Base-by-base conservation (phyloP, 2,113 vertebrate genomes). In the Saccopteryx leptura region DNA sequence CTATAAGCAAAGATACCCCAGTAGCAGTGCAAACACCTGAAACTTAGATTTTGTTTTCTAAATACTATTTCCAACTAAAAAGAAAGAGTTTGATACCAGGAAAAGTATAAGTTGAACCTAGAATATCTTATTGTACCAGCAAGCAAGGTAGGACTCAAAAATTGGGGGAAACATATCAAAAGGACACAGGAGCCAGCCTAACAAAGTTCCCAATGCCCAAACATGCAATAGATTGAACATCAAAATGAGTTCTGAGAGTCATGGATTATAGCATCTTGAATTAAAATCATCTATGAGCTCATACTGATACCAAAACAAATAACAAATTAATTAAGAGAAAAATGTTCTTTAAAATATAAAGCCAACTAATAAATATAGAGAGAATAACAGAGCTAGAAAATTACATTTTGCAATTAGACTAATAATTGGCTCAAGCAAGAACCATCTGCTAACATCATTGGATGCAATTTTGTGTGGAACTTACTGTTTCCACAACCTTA, bases 341-440 rank as follows among this genome's bases (percentile, higher is more conserved):
- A 66, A 66, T 48, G 4, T 26, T 56, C 5, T 78, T 91, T 66
- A 78, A 91, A 83, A 18, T 72, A 83, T 60, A 89, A 85, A 96
- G 19, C 19, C 26, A 33, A 60, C 65, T 72, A 85, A 79, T 84
- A 46, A 88, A 72, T 33, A 5, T 31, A 74, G 24, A 63, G 61
- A 33, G 3, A 66, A 85, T 92, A n/a, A 74, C 5, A 46, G 2
- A 91, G 63, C 63, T 65, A 48, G 33, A 78, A 94, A 39, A 5
- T 31, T 76, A 56, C 48, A 65, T n/a, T 91, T 88, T 50, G 7
- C 24, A 83, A 66, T 52, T 68, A 46, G 68, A 60, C 31, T 78
- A 50, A 84, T n/a, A 81, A 88, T 17, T 91, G 18, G 46, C 48
- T 88, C n/a, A 76, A 39, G 74, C 21, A 88, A 94, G 12, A 87